These are phyloP conservation scores for Ageneiosus marmoratus DNA, from an alignment of 2,113 vertebrate genomes.

Conservation along the genomic window DNA sequence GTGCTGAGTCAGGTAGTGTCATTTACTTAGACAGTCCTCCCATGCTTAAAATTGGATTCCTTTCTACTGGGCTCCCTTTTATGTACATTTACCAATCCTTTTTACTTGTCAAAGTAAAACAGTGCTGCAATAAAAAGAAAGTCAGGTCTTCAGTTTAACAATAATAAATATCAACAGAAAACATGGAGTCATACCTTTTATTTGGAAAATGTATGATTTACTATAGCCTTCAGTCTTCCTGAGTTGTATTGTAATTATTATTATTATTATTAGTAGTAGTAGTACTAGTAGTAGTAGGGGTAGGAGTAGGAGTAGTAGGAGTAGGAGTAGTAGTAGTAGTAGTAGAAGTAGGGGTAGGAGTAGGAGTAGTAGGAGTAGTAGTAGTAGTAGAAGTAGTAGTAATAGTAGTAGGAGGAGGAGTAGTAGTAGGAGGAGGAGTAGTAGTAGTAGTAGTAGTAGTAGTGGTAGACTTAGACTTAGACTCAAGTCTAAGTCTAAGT, in stretches of 20 bases:
- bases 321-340: no score
- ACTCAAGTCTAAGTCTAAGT: background rate
- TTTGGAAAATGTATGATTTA: background rate
- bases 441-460: no score
- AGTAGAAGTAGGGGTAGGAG: no score
- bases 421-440: no score
- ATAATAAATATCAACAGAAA: background rate
- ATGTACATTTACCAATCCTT: background rate
- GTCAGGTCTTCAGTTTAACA: background rate
- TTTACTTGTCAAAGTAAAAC: background rate
- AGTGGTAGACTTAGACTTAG: background rate
- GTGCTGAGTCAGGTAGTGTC: conserved; percentile 19
- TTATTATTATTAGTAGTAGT: background rate
- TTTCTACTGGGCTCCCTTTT: background rate
- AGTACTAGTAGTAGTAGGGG: no score
- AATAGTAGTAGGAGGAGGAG: no score
- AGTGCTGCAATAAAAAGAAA: background rate
- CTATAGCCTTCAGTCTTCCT: background rate
- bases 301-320: no score
- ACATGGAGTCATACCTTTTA: background rate
- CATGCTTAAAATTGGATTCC: conserved; percentile 1
- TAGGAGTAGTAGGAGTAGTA: no score
- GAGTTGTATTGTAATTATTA: background rate
- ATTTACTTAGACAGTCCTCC: background rate
- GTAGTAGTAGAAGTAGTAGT: no score